phyloP scores from a whole-genome alignment of 2,888 invertebrate species.

The Homarus gammarus region DNA sequence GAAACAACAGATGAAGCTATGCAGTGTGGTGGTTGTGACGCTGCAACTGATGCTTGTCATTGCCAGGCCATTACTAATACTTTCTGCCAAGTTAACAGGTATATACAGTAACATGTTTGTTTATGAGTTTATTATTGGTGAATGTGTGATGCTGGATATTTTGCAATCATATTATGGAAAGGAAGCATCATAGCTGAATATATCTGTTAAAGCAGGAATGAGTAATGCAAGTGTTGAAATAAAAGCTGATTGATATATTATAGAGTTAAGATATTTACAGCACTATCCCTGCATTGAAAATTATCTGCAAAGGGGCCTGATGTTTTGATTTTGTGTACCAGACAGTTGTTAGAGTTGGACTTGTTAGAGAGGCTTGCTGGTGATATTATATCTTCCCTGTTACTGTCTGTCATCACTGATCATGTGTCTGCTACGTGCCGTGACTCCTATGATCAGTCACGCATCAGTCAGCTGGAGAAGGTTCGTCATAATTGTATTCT shows the following conservation, averaged over 20 bases:
- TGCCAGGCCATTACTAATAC: conserved; percentile 85
- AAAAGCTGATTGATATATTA: conserved; percentile 54
- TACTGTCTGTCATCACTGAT: conserved; percentile 89
- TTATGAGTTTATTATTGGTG: neutral
- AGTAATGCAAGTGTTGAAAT: no score
- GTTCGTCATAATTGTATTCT: conserved; percentile 79
- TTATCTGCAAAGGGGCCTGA: no score
- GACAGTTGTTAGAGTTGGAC: conserved; percentile 86
- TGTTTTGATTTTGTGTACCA: conserved; percentile 77
- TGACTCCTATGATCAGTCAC: conserved; percentile 91
- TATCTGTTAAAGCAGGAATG: no score
- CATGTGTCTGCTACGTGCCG: conserved; percentile 92
- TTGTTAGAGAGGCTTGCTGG: conserved; percentile 91
- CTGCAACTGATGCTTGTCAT: conserved; percentile 83
- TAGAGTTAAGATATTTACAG: conserved; percentile 48
- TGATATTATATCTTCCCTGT: conserved; percentile 89
- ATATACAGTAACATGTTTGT: conserved; percentile 78
- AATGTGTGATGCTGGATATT: no score
- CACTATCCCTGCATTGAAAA: no score
- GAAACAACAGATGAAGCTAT: conserved; percentile 83
- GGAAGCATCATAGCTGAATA: no score
- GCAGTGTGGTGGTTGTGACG: conserved; percentile 87
- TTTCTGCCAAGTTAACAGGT: conserved; percentile 88
- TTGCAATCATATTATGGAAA: no score
- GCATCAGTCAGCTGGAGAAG: conserved; percentile 87